These are phyloP conservation scores for Rotaria sp. DNA, from an alignment of 2,888 invertebrate species.

Conservation along the genomic window DNA sequence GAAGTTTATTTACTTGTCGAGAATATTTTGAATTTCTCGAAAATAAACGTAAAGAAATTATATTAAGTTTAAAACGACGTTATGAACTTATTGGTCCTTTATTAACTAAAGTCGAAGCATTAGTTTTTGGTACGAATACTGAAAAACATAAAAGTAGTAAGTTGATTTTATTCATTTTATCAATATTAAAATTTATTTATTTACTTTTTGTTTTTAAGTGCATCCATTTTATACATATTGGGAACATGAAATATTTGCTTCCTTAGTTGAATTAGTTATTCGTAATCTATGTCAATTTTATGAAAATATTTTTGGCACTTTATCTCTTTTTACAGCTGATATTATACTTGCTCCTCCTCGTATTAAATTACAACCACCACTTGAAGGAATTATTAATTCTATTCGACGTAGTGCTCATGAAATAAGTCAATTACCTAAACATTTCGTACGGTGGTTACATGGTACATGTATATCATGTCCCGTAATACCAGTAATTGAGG, in stretches of 20 bases:
- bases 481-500: no score
- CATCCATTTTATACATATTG: not conserved
- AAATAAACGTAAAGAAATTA: not conserved
- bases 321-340: no score
- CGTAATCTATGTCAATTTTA: no score
- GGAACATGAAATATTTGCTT: no score
- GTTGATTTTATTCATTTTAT: not conserved
- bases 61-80: not conserved
- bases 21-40: not conserved
- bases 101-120: not conserved
- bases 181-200: not conserved
- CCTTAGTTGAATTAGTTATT: no score
- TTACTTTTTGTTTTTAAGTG: not conserved
- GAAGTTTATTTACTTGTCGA: not conserved
- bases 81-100: not conserved
- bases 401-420: not conserved
- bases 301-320: no score
- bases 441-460: not conserved
- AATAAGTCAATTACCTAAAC: not conserved
- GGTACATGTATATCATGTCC: no score
- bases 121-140: constrained; percentile 9
- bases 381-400: not conserved
- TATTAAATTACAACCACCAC: not conserved
- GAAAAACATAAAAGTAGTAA: not conserved
- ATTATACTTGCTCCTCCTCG: no score